Base-by-base conservation (phyloP, 2,113 vertebrate species). In the Microcebus lehilahytsara region DNA sequence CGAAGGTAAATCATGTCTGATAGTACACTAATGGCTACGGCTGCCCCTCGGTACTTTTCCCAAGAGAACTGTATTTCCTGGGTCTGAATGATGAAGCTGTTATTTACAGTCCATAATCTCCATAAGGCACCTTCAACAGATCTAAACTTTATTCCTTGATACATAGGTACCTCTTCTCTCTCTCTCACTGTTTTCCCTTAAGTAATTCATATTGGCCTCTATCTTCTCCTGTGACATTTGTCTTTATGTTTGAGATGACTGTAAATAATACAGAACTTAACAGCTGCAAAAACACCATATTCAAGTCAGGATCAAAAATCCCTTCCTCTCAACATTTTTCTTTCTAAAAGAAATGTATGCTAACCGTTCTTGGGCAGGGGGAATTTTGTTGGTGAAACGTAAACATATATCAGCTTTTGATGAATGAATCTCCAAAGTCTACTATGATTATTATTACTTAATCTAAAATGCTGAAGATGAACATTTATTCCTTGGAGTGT, bases 31-130 rank as follows among this genome's bases (percentile, higher is more conserved):
- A 83, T 84, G 88, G 46, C 66, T 37, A 46, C 46, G 9, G 42
- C 67, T 89, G 80, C 51, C 69, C 88, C 93, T 95, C 46, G 9
- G 49, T 32, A 37, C 80, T 85, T 95, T 64, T 60, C 97, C 91
- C 97, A 53, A 60, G 96, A 97, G 97, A 94, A 88, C 80, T 3
- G 6, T 96, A 96, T 97, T 96, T 98, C 81, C 88, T 96, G 95
- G 46, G 77, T 97, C 67, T 72, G 56, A 96, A 97, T 92, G 96
- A 97, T 91, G 89, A 94, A 97, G 93, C 27, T 67, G 77, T 96
- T 96, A 96, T 97, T 98, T 97, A 97, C 51, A 89, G 95, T 69
- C 79, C 85, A 91, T 81, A 94, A 98, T 97, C 92, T 98, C 92
- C 93, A 89, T 86, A 51, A 96, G 30, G 64, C 1, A 0, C 37